Conservation (phyloP, 2,113 vertebrate genomes). For the Chamaea fasciata region DNA sequence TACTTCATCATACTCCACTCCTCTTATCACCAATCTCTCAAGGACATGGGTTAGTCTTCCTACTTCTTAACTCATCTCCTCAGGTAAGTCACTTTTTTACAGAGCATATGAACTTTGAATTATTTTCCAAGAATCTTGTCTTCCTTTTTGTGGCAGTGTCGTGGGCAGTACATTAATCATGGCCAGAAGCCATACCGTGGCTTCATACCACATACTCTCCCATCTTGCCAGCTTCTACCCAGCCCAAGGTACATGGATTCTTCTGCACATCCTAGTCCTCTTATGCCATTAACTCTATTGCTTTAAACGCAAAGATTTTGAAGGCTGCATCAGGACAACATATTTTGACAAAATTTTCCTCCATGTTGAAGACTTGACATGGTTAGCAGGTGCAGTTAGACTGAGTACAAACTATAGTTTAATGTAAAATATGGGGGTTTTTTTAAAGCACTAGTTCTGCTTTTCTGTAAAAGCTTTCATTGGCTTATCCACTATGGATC, state of each 20-base stretch:
- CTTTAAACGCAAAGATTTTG: neutral
- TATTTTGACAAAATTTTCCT: neutral
- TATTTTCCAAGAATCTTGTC: neutral
- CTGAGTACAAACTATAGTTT: neutral
- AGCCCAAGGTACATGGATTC: neutral
- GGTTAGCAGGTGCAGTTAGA: neutral
- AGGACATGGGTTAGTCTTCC: neutral
- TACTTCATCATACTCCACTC: neutral
- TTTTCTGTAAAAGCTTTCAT: neutral
- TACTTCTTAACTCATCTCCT: neutral
- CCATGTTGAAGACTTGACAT: neutral
- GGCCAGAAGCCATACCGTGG: rapidly evolving
- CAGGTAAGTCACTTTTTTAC: neutral
- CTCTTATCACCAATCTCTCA: neutral
- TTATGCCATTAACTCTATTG: neutral
- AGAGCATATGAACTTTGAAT: neutral
- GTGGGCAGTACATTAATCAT: neutral
- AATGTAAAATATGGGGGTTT: neutral
- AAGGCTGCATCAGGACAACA: neutral
- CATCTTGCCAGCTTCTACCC: neutral
- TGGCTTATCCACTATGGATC: neutral
- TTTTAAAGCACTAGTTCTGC: neutral
- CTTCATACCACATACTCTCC: neutral
- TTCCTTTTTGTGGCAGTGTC: neutral
- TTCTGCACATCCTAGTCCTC: neutral